Evolutionary conservation across 2,113 vertebrate species (phyloP), one percentile per base, ranked within the genome.

Genomic region (Larimichthys polyactis): DNA sequence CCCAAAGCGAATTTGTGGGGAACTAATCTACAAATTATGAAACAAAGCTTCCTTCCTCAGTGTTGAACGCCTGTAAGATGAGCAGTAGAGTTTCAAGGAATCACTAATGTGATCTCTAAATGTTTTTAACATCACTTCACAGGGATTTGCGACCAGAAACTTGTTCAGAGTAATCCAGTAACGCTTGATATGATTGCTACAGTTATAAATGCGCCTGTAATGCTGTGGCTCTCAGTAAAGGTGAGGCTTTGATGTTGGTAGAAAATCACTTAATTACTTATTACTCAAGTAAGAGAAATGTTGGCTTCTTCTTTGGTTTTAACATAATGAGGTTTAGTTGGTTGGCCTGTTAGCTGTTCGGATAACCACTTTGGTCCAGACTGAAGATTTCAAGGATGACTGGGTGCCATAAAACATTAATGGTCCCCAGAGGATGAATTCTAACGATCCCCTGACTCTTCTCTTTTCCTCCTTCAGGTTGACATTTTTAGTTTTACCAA

Each of bases 21-120:
- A 65, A 60, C 60, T 71, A 84, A 81, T 87, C 80, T 70, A 78
- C 44, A 57, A 52, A 58, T 51, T 83, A 62, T 68, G 54, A 89
- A 77, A 75, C 46, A 57, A 60, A 71, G 64, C 77, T 68, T 65
- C 57, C 11, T 57, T 67, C 73, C 36, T 71, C 78, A 66, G 36
- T 20, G 29, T 48, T 17, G 40, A 54, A 74, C 44, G 19, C 59
- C 57, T 75, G 71, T 51, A 43, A 64, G 65, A 57, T 79, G 75
- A 72, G 48, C 49, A 51, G 69, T 57, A 57, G 19, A 17, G 36
- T 32, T 67, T 75, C 19, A 68, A 63, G 44, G 57, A 70, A 73
- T 78, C 71, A 64, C 52, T n/a, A 67, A 82, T 57, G 71, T 67
- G 71, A 81, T 81, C 51, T 76, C 11, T 60, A 46, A 71, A 83